Evolutionary conservation across 30 jellyfish, hydroid and myxozoan genomes (phyloP).

Genomic region (Hydractinia symbiolongicarpus): DNA sequence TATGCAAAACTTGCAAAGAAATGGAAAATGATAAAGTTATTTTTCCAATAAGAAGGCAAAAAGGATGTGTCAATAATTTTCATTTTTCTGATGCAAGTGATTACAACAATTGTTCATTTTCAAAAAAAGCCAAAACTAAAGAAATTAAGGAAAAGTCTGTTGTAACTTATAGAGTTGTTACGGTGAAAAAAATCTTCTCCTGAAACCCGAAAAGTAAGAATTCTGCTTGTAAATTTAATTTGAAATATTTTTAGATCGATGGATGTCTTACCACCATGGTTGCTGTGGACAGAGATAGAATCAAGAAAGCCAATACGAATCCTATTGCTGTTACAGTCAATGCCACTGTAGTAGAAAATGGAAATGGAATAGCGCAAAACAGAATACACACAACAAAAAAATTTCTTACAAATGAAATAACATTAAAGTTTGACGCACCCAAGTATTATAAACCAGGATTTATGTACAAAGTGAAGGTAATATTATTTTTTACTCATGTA

Average conservation of each 20-base stretch:
- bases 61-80: too few species aligned
- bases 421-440: slow-evolving; percentile 7
- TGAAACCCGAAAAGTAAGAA: neutral
- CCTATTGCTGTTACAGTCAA: neutral
- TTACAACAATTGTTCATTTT: too few species aligned
- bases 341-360: slow-evolving; percentile 66
- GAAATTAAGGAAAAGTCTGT: too few species aligned
- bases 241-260: slow-evolving; percentile 28
- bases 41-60: too few species aligned
- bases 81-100: too few species aligned
- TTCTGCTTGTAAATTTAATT: neutral
- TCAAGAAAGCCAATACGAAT: too few species aligned
- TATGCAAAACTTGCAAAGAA: too few species aligned
- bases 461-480: slow-evolving; percentile 13
- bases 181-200: neutral
- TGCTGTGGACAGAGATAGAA: neutral
- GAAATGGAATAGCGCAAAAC: slow-evolving; percentile 43
- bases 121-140: too few species aligned
- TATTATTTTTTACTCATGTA: neutral
- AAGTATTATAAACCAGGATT: slow-evolving; percentile 20
- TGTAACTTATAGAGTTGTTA: too few species aligned
- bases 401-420: neutral
- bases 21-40: too few species aligned
- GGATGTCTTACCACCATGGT: slow-evolving; percentile 39
- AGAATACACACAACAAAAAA: slow-evolving; percentile 17